A percentile compares a stretch with the other conserved stretches of the same genome.
Evolutionary conservation across 2,113 vertebrate genomes (phyloP).

Genomic region (Fukomys damarensis): DNA sequence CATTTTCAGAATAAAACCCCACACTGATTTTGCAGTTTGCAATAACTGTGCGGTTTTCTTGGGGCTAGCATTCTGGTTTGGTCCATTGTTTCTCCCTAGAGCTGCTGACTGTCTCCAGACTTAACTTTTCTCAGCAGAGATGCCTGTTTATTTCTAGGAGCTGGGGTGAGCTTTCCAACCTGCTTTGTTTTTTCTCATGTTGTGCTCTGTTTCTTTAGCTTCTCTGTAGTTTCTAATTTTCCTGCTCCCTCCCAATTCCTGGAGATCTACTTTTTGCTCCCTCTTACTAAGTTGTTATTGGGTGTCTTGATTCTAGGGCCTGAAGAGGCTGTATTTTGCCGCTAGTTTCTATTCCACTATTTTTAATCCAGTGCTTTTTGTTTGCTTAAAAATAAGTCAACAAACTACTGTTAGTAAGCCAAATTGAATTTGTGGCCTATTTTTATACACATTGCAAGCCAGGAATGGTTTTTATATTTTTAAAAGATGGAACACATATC

Average conservation of each 20-base stretch:
- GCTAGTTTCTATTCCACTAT: not conserved
- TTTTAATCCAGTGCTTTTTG: not conserved
- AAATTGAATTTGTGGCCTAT: not conserved
- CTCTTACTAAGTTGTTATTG: not conserved
- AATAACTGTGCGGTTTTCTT: not conserved
- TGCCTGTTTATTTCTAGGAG: not conserved
- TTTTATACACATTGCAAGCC: not conserved
- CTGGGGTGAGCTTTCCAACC: not conserved
- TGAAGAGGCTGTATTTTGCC: not conserved
- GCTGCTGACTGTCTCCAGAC: not conserved
- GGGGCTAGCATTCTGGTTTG: not conserved
- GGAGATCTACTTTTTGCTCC: not conserved
- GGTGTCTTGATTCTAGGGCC: not conserved
- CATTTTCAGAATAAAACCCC: not conserved
- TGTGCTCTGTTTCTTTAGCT: not conserved
- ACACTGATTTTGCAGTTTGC: not conserved
- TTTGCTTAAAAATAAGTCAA: not conserved
- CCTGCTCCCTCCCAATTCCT: not conserved
- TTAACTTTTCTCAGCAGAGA: not conserved
- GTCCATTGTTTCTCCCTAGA: not conserved
- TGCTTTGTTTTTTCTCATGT: not conserved
- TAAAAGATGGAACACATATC: not conserved
- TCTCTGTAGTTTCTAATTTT: not conserved
- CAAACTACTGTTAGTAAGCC: not conserved
- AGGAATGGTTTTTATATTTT: constrained; percentile 34